Conservation (phyloP, 2,113 vertebrate genomes). For the Cyphomyrus discorhynchus region DNA sequence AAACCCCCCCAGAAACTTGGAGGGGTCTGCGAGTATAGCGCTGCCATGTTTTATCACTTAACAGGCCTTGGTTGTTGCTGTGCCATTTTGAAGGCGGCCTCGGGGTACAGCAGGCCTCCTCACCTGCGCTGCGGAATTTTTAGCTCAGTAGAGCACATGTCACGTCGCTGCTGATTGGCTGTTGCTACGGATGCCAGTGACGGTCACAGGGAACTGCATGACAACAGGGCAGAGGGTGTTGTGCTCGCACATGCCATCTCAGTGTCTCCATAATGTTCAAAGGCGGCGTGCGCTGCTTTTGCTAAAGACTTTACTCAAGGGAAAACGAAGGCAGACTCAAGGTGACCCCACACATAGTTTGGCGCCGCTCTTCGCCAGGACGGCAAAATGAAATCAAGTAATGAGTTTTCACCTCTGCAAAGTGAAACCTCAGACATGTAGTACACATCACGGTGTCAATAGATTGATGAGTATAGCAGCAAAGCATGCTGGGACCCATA, state of each 20-base stretch:
- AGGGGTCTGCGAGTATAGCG: background rate
- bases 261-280: background rate
- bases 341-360: background rate
- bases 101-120: background rate
- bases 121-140: background rate
- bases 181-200: background rate
- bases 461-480: background rate
- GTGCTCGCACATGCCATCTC: background rate
- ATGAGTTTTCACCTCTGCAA: slow-evolving; percentile 3
- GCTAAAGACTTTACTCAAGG: background rate
- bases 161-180: background rate
- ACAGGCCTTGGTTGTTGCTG: background rate
- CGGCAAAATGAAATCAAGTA: background rate
- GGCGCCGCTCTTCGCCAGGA: background rate
- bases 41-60: background rate
- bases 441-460: background rate
- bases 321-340: background rate
- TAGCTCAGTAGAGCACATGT: background rate
- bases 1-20: background rate
- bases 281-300: background rate
- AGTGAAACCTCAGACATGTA: background rate
- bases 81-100: background rate
- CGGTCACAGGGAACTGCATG: background rate
- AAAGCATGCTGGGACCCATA: background rate
- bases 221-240: background rate